These are phyloP conservation scores for Tenebrio molitor DNA, from an alignment of 1,140 invertebrate species.

Conservation along the genomic window DNA sequence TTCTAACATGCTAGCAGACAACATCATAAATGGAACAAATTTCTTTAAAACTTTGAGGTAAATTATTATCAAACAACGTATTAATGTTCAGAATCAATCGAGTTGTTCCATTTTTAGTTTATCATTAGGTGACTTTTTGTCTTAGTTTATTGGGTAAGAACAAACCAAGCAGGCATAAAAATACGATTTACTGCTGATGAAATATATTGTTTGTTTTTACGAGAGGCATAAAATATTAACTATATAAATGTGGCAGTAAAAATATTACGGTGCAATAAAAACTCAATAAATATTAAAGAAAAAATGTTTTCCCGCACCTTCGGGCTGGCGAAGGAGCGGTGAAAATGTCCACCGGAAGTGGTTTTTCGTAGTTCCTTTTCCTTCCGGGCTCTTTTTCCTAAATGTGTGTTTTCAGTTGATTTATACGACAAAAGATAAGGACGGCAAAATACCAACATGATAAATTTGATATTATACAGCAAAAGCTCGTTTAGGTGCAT, in stretches of 20 bases:
- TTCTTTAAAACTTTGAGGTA: no score
- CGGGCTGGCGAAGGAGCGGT: not conserved
- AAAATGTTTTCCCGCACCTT: conserved; percentile 5
- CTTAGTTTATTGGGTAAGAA: not conserved
- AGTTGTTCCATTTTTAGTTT: not conserved
- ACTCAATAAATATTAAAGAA: conserved; percentile 29
- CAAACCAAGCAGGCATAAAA: conserved; percentile 17
- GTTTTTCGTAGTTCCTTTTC: conserved; percentile 33
- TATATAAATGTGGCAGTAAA: conserved; percentile 30
- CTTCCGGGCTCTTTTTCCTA: conserved; percentile 34
- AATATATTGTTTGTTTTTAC: conserved; percentile 28
- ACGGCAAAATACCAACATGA: conserved; percentile 26
- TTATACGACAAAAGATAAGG: conserved; percentile 24
- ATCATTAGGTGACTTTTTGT: not conserved
- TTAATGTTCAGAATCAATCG: not conserved
- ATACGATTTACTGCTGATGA: conserved; percentile 11
- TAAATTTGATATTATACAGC: conserved; percentile 35
- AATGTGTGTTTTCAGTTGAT: conserved; percentile 31
- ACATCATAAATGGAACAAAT: not conserved
- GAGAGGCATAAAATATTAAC: conserved; percentile 23
- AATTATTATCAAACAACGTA: not conserved
- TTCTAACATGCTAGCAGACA: not conserved
- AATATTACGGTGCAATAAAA: conserved; percentile 29
- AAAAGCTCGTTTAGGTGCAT: conserved; percentile 26
- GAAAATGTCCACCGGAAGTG: conserved; percentile 29